phyloP scores from a whole-genome alignment of 2,888 invertebrate genomes.

The Coleophora deauratella region DNA sequence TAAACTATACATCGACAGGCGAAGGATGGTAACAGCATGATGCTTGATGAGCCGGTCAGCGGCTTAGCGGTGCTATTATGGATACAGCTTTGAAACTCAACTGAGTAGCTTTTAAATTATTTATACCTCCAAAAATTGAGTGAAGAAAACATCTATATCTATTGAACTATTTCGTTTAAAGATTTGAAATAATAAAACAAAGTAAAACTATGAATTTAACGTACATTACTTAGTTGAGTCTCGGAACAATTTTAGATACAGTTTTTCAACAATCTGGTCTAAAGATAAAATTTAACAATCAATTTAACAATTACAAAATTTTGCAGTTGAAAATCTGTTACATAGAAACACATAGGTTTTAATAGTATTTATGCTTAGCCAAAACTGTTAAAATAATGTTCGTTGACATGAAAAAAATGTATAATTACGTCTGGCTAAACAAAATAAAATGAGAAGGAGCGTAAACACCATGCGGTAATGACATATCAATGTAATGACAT shows the following conservation, averaged over 20 bases:
- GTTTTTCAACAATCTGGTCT: slow-evolving; percentile 13
- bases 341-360: neutral
- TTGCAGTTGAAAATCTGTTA: slow-evolving; percentile 17
- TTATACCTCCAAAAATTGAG: too few species aligned
- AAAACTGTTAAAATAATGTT: too few species aligned
- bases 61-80: too few species aligned
- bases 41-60: neutral
- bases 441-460: slow-evolving; percentile 7
- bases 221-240: too few species aligned
- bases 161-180: too few species aligned
- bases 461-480: slow-evolving; percentile 10
- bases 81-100: too few species aligned
- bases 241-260: slow-evolving; percentile 6
- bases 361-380: too few species aligned
- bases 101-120: neutral
- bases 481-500: neutral
- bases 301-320: neutral
- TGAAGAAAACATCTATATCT: too few species aligned
- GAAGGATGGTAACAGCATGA: slow-evolving; percentile 1
- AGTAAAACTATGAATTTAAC: too few species aligned
- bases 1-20: slow-evolving; percentile 4
- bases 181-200: too few species aligned
- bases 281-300: neutral
- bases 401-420: neutral
- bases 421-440: neutral